A percentile compares a stretch with the other conserved stretches of the same genome.
Conservation (phyloP, 1,140 invertebrate species). For the Littorina saxatilis region DNA sequence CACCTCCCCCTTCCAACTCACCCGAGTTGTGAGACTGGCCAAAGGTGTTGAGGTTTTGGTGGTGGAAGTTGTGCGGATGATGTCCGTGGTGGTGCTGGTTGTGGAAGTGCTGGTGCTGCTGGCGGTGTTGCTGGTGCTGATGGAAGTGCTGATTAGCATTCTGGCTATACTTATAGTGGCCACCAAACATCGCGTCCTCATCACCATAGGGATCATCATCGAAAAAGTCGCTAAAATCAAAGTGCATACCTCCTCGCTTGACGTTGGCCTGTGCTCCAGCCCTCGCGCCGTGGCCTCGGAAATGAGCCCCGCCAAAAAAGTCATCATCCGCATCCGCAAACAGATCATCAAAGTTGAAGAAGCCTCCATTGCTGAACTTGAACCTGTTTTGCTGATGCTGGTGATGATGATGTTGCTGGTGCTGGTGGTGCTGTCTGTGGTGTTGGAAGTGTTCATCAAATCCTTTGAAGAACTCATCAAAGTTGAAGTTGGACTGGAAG, state of each 20-base stretch:
- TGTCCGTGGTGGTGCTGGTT: conserved; percentile 40
- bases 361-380: conserved; percentile 53
- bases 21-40: conserved; percentile 22
- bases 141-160: conserved; percentile 34
- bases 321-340: conserved; percentile 64
- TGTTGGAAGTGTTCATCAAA: conserved; percentile 65
- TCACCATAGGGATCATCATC: conserved; percentile 30
- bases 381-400: conserved; percentile 55
- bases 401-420: conserved; percentile 40
- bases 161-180: conserved; percentile 28
- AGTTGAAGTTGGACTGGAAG: conserved; percentile 61
- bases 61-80: conserved; percentile 34
- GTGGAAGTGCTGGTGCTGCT: conserved; percentile 42
- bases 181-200: conserved; percentile 26
- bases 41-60: conserved; percentile 42
- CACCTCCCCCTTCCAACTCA: conserved; percentile 9
- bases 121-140: conserved; percentile 37
- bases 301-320: conserved; percentile 44
- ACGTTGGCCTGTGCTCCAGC: not conserved
- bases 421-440: conserved; percentile 48
- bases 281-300: conserved; percentile 42
- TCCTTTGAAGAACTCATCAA: conserved; percentile 70
- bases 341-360: conserved; percentile 69
- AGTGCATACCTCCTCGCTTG: not conserved
- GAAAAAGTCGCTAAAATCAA: conserved; percentile 34